Conservation (phyloP, 1,140 invertebrate genomes). For the Saccostrea cuccullata region DNA sequence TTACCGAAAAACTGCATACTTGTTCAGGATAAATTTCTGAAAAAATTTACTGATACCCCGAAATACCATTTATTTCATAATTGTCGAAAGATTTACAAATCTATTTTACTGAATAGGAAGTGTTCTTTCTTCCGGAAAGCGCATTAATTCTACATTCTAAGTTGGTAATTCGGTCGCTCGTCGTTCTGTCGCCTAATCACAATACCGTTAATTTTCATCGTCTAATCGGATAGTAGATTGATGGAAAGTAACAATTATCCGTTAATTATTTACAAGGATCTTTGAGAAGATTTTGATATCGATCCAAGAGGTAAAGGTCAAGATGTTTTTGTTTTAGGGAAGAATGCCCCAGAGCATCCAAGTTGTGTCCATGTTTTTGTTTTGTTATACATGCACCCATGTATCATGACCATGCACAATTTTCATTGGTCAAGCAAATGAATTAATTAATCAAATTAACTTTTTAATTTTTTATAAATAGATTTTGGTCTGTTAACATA, state of each 20-base stretch:
- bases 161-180: constrained; percentile 61
- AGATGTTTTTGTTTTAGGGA: constrained; percentile 21
- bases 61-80: neutral
- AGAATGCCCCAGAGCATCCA: constrained; percentile 16
- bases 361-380: constrained; percentile 35
- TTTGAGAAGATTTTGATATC: constrained; percentile 29
- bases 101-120: neutral
- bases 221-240: neutral
- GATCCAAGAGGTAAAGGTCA: constrained; percentile 34
- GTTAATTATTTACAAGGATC: constrained; percentile 37
- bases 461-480: neutral
- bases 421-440: constrained; percentile 1
- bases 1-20: neutral
- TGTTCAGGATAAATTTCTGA: neutral
- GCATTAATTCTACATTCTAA: constrained; percentile 49
- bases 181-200: constrained; percentile 73
- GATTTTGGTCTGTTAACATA: neutral
- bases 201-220: constrained; percentile 59
- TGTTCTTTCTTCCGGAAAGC: constrained; percentile 36
- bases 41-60: neutral
- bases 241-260: constrained; percentile 37
- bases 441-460: neutral
- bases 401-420: constrained; percentile 25
- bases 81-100: neutral
- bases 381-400: constrained; percentile 14